phyloP scores from a whole-genome alignment of 2,888 invertebrate genomes.

The Dicroscelio sp. region DNA sequence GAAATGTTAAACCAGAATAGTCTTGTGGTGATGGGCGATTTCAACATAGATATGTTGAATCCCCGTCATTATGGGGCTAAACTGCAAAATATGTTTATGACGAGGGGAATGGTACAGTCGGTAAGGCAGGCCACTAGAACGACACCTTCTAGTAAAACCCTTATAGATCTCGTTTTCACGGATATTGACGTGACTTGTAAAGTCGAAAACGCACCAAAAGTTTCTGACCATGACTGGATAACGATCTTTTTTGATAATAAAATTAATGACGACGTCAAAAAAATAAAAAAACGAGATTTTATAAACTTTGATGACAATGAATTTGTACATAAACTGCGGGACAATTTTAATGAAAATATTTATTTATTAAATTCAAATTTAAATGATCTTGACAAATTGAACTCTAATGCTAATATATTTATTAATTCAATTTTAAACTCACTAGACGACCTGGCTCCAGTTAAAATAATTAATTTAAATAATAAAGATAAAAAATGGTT shows the following conservation, averaged over 20 bases:
- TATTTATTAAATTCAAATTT: too few species aligned
- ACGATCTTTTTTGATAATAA: neutral
- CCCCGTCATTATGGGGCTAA: neutral
- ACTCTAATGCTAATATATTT: too few species aligned
- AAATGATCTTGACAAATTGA: too few species aligned
- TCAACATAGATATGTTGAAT: neutral
- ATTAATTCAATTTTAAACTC: neutral
- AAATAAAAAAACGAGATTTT: too few species aligned
- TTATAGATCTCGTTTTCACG: too few species aligned
- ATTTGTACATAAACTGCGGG: neutral
- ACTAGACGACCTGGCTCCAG: neutral
- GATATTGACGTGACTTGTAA: neutral
- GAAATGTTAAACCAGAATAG: too few species aligned
- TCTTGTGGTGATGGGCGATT: too few species aligned
- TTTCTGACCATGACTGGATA: neutral
- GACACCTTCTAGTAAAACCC: neutral
- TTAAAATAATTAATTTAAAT: neutral
- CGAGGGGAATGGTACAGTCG: neutral
- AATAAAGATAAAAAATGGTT: neutral
- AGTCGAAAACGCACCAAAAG: neutral
- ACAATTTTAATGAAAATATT: neutral
- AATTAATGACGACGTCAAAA: neutral
- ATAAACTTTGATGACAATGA: neutral
- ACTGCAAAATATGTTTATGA: neutral
- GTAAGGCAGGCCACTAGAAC: neutral